Conservation (phyloP, 2,113 vertebrate genomes). For the Neolamprologus ventralis region DNA sequence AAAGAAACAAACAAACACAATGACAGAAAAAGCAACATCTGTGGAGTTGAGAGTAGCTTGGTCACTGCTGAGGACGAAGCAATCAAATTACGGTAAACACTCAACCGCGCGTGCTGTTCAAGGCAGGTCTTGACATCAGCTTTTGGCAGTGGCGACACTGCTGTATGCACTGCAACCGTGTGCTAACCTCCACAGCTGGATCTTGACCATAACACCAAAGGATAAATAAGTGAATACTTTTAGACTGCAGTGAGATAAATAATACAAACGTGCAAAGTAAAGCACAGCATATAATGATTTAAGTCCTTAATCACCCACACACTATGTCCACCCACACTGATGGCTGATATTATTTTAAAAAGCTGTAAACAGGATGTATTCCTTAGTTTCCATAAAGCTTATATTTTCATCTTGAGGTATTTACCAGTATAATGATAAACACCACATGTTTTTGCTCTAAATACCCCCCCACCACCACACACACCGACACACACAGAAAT, state of each 20-base stretch:
- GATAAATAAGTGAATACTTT: background rate
- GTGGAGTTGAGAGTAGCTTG: background rate
- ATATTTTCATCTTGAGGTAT: constrained; percentile 29
- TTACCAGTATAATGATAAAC: constrained; percentile 41
- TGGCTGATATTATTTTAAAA: constrained; percentile 23
- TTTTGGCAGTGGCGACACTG: background rate
- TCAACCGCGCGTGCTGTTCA: background rate
- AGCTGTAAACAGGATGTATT: constrained; percentile 51
- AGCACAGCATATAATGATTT: background rate
- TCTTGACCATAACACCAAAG: background rate
- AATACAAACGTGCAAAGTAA: background rate
- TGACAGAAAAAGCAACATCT: background rate
- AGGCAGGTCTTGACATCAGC: constrained; percentile 12
- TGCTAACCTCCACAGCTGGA: background rate
- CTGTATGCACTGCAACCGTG: background rate
- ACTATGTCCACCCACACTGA: background rate
- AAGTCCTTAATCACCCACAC: constrained; percentile 21
- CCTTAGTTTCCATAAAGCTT: constrained; percentile 23
- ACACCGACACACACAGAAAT: background rate
- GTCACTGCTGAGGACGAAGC: background rate
- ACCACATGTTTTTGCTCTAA: constrained; percentile 19
- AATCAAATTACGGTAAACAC: background rate
- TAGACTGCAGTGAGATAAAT: background rate
- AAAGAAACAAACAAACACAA: background rate
- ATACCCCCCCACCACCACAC: background rate